A percentile compares a stretch with the other conserved stretches of the same genome.
Conservation (phyloP, 37 sponge, comb jelly and placozoan genomes). For the Oopsacas minuta region DNA sequence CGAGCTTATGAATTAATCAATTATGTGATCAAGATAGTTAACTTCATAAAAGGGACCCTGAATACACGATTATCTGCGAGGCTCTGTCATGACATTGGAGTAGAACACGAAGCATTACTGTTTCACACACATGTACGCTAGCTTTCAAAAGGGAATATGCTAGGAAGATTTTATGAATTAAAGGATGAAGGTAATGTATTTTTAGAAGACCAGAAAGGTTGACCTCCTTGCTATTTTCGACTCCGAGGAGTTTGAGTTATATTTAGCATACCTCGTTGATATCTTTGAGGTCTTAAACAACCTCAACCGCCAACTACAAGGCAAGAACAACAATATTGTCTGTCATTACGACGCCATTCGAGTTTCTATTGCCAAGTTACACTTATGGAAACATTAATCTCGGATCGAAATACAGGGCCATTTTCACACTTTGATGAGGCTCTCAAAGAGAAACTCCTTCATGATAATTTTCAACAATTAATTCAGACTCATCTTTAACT, state of each 20-base stretch:
- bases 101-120: neutral
- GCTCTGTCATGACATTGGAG: constrained; percentile 11
- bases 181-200: neutral
- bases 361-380: neutral
- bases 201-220: constrained; percentile 1
- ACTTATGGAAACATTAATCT: neutral
- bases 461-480: neutral
- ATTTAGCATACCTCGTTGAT: constrained; percentile 9
- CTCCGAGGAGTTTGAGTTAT: neutral
- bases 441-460: too few relatives aligned
- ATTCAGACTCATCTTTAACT: neutral
- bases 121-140: constrained; percentile 9
- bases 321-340: neutral
- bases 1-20: neutral
- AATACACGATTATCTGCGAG: neutral
- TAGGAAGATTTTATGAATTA: constrained; percentile 8
- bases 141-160: constrained; percentile 14
- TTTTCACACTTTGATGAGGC: constrained; percentile 13
- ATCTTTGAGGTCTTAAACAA: neutral
- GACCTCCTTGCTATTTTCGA: neutral
- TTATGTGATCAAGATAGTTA: constrained; percentile 9
- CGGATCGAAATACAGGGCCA: neutral
- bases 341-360: constrained; percentile 15
- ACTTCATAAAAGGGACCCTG: neutral
- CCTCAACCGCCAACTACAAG: constrained; percentile 1